phyloP scores from a whole-genome alignment of 2,888 invertebrate genomes.

The Acanthoscelides obtectus region DNA sequence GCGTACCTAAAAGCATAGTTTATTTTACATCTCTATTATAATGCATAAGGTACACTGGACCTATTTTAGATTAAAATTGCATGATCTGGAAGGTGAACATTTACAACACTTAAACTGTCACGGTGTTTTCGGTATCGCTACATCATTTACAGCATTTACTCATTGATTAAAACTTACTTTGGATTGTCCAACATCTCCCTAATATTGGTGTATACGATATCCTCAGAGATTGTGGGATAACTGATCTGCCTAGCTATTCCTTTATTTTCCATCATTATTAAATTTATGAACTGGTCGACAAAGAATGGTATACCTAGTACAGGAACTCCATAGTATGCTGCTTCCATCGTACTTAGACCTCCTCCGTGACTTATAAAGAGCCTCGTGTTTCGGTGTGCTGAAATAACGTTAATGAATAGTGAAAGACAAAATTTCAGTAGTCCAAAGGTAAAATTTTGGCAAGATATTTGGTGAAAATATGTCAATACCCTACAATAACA shows the following conservation, averaged over 20 bases:
- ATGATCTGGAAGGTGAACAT: too few relatives aligned
- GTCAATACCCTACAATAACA: too few relatives aligned
- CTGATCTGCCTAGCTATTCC: conserved; percentile 22
- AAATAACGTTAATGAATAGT: background rate
- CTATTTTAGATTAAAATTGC: too few relatives aligned
- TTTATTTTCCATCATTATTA: conserved; percentile 27
- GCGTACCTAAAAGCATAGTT: conserved; percentile 24
- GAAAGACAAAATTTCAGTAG: too few relatives aligned
- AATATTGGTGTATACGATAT: conserved; percentile 1
- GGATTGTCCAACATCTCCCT: conserved; percentile 3
- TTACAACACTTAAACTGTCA: too few relatives aligned
- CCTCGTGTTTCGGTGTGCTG: conserved; percentile 29
- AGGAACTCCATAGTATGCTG: conserved; percentile 27
- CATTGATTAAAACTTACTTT: conserved; percentile 3
- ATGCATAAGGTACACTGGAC: too few relatives aligned
- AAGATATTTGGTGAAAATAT: too few relatives aligned
- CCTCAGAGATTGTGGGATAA: background rate
- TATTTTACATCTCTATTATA: too few relatives aligned
- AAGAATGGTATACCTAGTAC: conserved; percentile 28
- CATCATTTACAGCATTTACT: too few relatives aligned
- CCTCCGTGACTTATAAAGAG: conserved; percentile 31
- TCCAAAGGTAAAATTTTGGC: too few relatives aligned
- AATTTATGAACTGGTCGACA: conserved; percentile 30
- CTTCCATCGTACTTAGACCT: conserved; percentile 28
- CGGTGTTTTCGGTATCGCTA: too few relatives aligned